Percentiles rank a stretch among this genome's conserved stretches.
These are phyloP conservation scores for Harpalus rubripes DNA, from an alignment of 2,888 invertebrate species.

Conservation along the genomic window DNA sequence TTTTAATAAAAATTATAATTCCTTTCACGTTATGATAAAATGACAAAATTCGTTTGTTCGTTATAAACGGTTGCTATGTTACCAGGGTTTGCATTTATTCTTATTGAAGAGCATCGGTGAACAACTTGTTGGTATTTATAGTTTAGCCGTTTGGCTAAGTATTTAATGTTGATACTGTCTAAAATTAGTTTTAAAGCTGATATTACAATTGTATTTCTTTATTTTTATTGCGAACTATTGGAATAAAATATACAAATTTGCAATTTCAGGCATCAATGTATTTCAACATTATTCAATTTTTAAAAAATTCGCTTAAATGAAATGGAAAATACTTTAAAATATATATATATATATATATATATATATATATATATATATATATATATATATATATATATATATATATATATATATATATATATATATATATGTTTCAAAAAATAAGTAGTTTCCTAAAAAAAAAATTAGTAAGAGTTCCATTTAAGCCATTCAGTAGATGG, in stretches of 20 bases:
- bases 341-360: too few species aligned
- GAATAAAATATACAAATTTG: background rate
- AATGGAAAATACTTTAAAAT: too few species aligned
- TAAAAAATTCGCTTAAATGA: too few species aligned
- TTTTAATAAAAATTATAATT: conserved; percentile 67
- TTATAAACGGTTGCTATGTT: conserved; percentile 23
- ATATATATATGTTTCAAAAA: too few species aligned
- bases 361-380: too few species aligned
- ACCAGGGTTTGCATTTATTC: background rate
- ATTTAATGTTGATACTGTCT: background rate
- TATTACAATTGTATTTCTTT: background rate
- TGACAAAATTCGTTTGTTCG: background rate
- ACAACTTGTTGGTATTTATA: conserved; percentile 6
- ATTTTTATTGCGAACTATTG: background rate
- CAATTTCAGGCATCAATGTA: background rate
- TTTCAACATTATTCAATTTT: background rate
- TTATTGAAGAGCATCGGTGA: too few species aligned
- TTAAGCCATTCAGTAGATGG: too few species aligned
- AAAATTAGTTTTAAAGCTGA: conserved; percentile 14
- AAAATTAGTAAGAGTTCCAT: too few species aligned
- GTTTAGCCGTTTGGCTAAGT: background rate
- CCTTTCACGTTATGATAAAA: background rate
- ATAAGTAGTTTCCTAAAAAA: too few species aligned
- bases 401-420: too few species aligned
- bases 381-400: too few species aligned